Evolutionary conservation across 35 echinoderm and acorn worm species (phyloP), one percentile per base, ranked within the genome.

Genomic region (Lytechinus pictus): DNA sequence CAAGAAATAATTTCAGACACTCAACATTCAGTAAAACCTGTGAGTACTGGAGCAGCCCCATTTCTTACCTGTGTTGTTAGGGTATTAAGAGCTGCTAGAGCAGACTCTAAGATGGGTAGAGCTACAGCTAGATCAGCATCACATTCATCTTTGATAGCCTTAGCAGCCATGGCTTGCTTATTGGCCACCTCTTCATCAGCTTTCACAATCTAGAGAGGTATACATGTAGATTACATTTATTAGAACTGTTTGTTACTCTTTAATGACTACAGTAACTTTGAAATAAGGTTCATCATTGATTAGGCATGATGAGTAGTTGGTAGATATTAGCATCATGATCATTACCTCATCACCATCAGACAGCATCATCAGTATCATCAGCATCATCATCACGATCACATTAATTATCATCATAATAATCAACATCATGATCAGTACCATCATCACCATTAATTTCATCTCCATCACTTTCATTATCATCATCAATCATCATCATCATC

Each of bases 141-240:
- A 92, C 98, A 99, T 54, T 99, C 98, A 97, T 99, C 98, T 86
- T 99, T 99, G 94, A 99, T 99, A 3, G 96, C 96, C 54, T 99
- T 96, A 56, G 98, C 98, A 53, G 97, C 98, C 96, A 96, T 96
- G 66, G 98, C 98, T 89, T 99, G 98, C 54, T 96, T 96, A 94
- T 99, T 99, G 54, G 98, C 98, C n/a, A 99, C 97, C 58, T 98
- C 98, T 72, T 99, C 98, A 92, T 99, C 98, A 66, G 97, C 98
- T 98, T 98, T 99, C 57, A 99, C 98, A 86, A 99, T 95, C 97
- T 99, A 56, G 66, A 6, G 1, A 79, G 66, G 14, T 24, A 19
- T 6, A n/a, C n/a, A n/a, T n/a, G n/a, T n/a, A 79, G 14, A 86
- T 44, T 1, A 44, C 33, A 44, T 44, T 44, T 2, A 44, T 44